Evolutionary conservation across 35 echinoderm and acorn worm genomes (phyloP).

Genomic region (Patiria miniata): DNA sequence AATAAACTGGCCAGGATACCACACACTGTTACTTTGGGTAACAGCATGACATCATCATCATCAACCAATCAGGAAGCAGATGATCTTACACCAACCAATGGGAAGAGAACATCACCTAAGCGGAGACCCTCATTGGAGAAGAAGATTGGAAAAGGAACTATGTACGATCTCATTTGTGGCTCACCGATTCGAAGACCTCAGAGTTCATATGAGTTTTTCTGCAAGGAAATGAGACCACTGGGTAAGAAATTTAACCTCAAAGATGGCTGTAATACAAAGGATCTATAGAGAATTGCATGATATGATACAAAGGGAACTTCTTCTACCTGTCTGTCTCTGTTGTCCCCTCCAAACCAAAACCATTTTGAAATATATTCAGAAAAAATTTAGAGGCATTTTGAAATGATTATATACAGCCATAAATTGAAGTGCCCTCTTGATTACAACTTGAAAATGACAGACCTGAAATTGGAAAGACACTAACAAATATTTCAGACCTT

Average conservation of each 20-base stretch:
- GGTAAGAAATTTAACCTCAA: conserved; percentile 26
- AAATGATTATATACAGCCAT: too few relatives aligned
- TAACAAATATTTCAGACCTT: too few relatives aligned
- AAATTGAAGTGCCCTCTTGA: too few relatives aligned
- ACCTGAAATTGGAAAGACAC: too few relatives aligned
- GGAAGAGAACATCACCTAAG: conserved; percentile 18
- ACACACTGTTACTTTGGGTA: not conserved
- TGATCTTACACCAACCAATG: not conserved
- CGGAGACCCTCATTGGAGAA: conserved; percentile 29
- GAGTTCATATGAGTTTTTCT: conserved; percentile 41
- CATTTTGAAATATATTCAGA: too few relatives aligned
- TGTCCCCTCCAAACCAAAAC: too few relatives aligned
- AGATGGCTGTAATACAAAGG: not conserved
- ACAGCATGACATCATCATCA: not conserved
- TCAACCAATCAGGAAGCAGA: not conserved
- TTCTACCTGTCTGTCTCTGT: too few relatives aligned
- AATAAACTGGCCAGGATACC: not conserved
- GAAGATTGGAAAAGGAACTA: conserved; percentile 27
- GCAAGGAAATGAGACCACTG: conserved; percentile 44
- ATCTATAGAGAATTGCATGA: too few relatives aligned
- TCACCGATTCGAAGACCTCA: conserved; percentile 37
- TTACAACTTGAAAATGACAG: too few relatives aligned
- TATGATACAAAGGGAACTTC: too few relatives aligned
- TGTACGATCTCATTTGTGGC: conserved; percentile 47
- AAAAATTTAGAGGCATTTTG: too few relatives aligned